Conservation (phyloP, 2,888 invertebrate species). For the Acronicta leporina region DNA sequence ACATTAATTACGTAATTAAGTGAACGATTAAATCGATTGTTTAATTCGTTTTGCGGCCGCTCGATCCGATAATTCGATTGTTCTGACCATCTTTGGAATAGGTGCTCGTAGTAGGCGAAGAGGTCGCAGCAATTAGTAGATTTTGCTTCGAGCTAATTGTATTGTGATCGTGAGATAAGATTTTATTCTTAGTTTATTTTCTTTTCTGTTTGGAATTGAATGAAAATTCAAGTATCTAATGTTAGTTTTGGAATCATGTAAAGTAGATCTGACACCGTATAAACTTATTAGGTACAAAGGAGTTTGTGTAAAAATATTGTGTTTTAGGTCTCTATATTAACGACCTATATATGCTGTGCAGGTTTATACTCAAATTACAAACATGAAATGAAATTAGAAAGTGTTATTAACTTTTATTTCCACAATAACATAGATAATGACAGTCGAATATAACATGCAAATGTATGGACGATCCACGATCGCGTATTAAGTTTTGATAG, state of each 20-base stretch:
- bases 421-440: constrained; percentile 69
- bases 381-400: constrained; percentile 68
- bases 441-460: constrained; percentile 73
- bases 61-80: constrained; percentile 66
- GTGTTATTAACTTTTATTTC: constrained; percentile 68
- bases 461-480: constrained; percentile 70
- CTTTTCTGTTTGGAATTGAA: constrained; percentile 10
- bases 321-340: background rate
- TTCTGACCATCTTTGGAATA: constrained; percentile 46
- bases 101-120: constrained; percentile 20
- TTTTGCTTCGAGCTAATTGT: constrained; percentile 38
- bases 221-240: background rate
- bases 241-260: too few relatives aligned
- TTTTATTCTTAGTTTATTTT: constrained; percentile 20
- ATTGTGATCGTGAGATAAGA: constrained; percentile 21
- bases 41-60: constrained; percentile 75
- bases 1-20: constrained; percentile 84
- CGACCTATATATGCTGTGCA: constrained; percentile 5
- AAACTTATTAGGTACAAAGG: background rate
- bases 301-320: constrained; percentile 16
- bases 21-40: constrained; percentile 80
- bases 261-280: too few relatives aligned
- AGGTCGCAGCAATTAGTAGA: constrained; percentile 48
- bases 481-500: constrained; percentile 66
- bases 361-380: constrained; percentile 51